Percentiles rank a stretch among this genome's conserved stretches.
These are phyloP conservation scores for Bettongia penicillata DNA, from an alignment of 2,113 vertebrate genomes.

Conservation along the genomic window DNA sequence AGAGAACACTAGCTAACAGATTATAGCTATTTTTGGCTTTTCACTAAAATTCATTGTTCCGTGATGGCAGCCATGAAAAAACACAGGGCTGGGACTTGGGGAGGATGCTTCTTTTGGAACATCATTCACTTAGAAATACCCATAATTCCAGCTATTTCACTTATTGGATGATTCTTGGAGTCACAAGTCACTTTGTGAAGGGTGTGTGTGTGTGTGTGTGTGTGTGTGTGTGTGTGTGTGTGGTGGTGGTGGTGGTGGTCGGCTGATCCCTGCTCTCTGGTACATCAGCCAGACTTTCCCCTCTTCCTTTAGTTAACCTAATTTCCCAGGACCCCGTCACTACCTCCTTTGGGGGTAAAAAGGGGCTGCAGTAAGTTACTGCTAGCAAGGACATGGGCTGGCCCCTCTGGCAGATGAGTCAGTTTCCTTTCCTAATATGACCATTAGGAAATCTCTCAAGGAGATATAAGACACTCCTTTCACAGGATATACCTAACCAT, in stretches of 20 bases:
- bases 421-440: not conserved
- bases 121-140: conserved; percentile 35
- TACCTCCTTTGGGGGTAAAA: not conserved
- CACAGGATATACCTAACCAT: not conserved
- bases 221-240: no score
- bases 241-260: no score
- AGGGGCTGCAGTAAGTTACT: not conserved
- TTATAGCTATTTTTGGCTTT: not conserved
- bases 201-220: not conserved
- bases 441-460: not conserved
- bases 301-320: not conserved
- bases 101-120: conserved; percentile 12
- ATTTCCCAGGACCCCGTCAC: not conserved
- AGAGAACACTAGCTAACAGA: not conserved
- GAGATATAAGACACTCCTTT: not conserved
- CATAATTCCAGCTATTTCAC: conserved; percentile 8
- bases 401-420: not conserved
- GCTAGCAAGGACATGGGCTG: not conserved
- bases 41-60: not conserved
- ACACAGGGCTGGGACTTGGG: not conserved
- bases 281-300: not conserved
- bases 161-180: conserved; percentile 46
- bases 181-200: conserved; percentile 15
- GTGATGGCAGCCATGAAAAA: not conserved
- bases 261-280: not conserved